Base-by-base conservation (phyloP, 2,797 vertebrate species). In the Bradypodion pumilum region DNA sequence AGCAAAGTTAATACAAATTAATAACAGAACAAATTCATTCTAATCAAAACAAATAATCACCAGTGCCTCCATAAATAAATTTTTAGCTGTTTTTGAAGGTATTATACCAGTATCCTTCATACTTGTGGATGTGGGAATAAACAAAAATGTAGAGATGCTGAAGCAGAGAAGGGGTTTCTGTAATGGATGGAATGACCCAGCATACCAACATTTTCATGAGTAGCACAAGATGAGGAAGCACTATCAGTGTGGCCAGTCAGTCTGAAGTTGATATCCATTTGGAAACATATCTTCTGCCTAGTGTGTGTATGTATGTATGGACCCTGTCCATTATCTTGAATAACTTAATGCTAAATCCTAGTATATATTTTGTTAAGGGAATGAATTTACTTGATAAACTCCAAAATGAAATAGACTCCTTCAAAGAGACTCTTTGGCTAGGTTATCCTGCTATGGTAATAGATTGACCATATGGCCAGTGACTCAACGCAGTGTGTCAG, bases 121-220 rank as follows among this genome's bases (percentile, higher is more conserved):
- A 75, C 27, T 62, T 37, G 40, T 76, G 19, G 10, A 35, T 72
- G 66, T 16, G 44, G 8, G 29, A 3, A 44, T 72, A 72, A 40
- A 23, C 35, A 29, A 81, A 76, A n/a, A n/a, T 59, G 23, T 42
- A 56, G 68, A 27, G 29, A 49, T 16, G 1, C n/a, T 69, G 27
- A 69, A 63, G 46, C 23, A 77, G 79, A 76, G n/a, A 74, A 27
- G 29, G 29, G 7, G n/a, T n/a, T 85, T 81, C 52, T 69, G 49
- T 80, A 46, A 37, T 52, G 5, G 74, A 32, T 44, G 32, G 42
- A 35, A 62, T 25, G 42, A 23, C 4, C 29, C 37, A 5, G 2
- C n/a, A 15, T 8, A 13, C 52, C 4, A 37, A 10, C 46, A 62
- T 29, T 72, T n/a, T 70, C 35, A 23, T 15, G 72, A 73, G 16